Percentiles rank a stretch among this genome's conserved stretches.
Evolutionary conservation across 2,888 invertebrate species (phyloP).

Genomic region (Zaprionus bogoriensis): DNA sequence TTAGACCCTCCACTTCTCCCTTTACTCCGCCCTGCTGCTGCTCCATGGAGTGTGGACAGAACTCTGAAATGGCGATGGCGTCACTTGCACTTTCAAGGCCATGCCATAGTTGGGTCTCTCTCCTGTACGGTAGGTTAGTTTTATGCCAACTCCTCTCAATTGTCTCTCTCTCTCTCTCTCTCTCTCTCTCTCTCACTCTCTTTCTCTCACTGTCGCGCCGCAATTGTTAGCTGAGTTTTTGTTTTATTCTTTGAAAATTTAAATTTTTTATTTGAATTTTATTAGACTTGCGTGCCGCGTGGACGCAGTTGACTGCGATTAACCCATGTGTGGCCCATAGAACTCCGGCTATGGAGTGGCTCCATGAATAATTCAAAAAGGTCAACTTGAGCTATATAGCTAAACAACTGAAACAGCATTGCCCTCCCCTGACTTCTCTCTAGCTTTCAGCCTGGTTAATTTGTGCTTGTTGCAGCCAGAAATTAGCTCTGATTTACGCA

Average conservation of each 20-base stretch:
- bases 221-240: neutral
- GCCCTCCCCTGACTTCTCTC: neutral
- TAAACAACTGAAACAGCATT: neutral
- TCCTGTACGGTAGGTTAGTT: slow-evolving; percentile 76
- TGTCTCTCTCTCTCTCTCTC: slow-evolving; percentile 38
- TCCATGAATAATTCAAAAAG: slow-evolving; percentile 75
- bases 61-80: neutral
- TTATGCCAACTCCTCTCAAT: slow-evolving; percentile 53
- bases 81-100: slow-evolving; percentile 73
- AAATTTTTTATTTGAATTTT: slow-evolving; percentile 58
- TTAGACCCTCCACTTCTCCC: neutral
- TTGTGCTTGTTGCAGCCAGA: neutral
- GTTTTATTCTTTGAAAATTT: slow-evolving; percentile 71
- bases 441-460: too few relatives aligned
- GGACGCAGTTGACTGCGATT: slow-evolving; percentile 72
- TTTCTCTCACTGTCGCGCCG: neutral
- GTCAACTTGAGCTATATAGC: slow-evolving; percentile 50
- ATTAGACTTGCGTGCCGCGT: slow-evolving; percentile 62
- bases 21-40: neutral
- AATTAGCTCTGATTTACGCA: slow-evolving; percentile 4
- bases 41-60: slow-evolving; percentile 17
- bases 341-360: neutral
- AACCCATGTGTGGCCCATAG: slow-evolving; percentile 49
- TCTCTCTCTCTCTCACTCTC: too few relatives aligned
- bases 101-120: slow-evolving; percentile 15